phyloP scores from a whole-genome alignment of 2,888 invertebrate species.

The Scelioninae gen. 1 region DNA sequence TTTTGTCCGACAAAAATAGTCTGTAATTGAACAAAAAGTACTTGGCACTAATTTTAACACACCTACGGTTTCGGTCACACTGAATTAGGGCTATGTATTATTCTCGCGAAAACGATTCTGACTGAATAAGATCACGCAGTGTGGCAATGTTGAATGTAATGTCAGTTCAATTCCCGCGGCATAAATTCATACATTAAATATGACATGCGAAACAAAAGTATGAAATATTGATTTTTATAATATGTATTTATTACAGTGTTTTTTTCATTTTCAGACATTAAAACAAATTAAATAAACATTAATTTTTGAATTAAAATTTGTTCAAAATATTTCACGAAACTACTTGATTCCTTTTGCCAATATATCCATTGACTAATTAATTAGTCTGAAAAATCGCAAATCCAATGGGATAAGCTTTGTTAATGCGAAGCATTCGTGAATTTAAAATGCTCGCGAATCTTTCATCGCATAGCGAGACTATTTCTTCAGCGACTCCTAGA shows the following conservation, averaged over 20 bases:
- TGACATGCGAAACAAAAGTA: constrained; percentile 27
- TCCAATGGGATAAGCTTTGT: background rate
- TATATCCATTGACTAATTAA: background rate
- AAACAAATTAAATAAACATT: too few species aligned
- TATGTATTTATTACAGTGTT: too few species aligned
- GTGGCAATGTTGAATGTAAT: constrained; percentile 43
- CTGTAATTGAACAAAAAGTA: constrained; percentile 71
- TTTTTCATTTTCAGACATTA: too few species aligned
- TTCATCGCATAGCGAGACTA: constrained; percentile 15
- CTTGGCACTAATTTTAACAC: constrained; percentile 77
- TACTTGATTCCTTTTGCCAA: too few species aligned
- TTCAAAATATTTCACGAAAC: too few species aligned
- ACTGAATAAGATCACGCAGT: constrained; percentile 73
- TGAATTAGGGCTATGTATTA: constrained; percentile 77
- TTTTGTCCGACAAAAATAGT: too few species aligned
- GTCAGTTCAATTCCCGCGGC: constrained; percentile 62
- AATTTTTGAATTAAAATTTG: too few species aligned
- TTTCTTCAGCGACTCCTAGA: constrained; percentile 20
- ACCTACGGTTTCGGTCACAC: constrained; percentile 80
- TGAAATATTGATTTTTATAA: constrained; percentile 9
- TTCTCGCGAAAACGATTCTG: constrained; percentile 75
- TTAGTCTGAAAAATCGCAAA: background rate
- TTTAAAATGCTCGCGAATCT: constrained; percentile 32
- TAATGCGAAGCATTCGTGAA: constrained; percentile 4
- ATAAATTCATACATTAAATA: constrained; percentile 48